Evolutionary conservation across 2,797 vertebrate species (phyloP).

Genomic region (Adelosebastes latens): DNA sequence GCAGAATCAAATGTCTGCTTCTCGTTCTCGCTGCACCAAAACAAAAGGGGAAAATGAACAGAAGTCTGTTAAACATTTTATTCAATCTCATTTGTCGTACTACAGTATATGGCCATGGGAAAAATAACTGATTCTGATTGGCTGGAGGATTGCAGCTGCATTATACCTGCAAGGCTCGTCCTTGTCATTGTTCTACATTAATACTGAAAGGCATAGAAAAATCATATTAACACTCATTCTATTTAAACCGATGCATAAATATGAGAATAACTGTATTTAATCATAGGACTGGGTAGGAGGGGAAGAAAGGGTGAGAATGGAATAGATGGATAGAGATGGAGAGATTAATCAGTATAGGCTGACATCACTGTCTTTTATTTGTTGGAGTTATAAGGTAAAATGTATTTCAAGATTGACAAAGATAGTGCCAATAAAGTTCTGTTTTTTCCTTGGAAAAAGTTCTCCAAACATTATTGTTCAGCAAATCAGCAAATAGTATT

Average conservation of each 20-base stretch:
- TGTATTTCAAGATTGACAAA: background rate
- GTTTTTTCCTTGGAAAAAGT: background rate
- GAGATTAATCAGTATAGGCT: background rate
- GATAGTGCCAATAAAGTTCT: background rate
- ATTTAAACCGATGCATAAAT: background rate
- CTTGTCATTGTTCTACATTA: constrained; percentile 9
- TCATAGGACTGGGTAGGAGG: no score
- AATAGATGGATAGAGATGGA: background rate
- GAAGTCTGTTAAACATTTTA: constrained; percentile 15
- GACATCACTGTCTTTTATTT: background rate
- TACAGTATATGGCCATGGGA: background rate
- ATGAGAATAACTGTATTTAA: background rate
- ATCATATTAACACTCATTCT: background rate
- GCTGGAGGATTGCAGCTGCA: background rate
- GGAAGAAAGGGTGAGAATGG: background rate
- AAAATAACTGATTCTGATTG: background rate
- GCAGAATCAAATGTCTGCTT: constrained; percentile 45
- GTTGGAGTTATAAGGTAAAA: background rate
- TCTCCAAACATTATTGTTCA: background rate
- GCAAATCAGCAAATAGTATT: background rate
- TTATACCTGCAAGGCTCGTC: background rate
- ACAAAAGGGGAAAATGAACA: constrained; percentile 13
- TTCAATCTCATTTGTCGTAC: background rate
- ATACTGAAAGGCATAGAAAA: background rate
- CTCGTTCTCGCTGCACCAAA: constrained; percentile 6